These are phyloP conservation scores for Bombus confusus DNA, from an alignment of 1,140 invertebrate species.

Conservation along the genomic window DNA sequence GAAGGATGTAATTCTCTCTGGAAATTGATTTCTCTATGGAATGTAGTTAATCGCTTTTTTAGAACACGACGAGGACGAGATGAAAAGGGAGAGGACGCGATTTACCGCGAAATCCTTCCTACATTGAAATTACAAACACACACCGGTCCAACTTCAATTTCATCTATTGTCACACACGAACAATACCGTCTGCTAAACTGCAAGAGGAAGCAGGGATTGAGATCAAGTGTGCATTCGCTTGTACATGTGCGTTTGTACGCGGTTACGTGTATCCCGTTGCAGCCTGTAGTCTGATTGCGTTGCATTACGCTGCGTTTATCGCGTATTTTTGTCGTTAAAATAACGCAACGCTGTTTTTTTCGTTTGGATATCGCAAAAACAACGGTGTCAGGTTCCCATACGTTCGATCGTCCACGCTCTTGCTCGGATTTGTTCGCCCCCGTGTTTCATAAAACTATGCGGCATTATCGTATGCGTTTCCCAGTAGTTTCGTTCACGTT, in stretches of 20 bases:
- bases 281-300: constrained; percentile 20
- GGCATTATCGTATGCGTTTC: neutral
- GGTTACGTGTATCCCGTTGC: constrained; percentile 33
- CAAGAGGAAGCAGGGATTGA: constrained; percentile 47
- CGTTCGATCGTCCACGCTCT: neutral
- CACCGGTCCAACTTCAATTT: constrained; percentile 47
- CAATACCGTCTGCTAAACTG: constrained; percentile 52
- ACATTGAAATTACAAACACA: constrained; percentile 48
- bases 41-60: constrained; percentile 5
- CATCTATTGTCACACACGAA: constrained; percentile 47
- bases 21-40: constrained; percentile 1
- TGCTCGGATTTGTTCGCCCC: too few species aligned
- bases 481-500: neutral
- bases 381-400: neutral
- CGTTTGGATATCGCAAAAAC: neutral
- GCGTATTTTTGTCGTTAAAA: constrained; percentile 5
- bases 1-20: neutral
- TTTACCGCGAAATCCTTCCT: constrained; percentile 26
- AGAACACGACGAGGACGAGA: neutral
- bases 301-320: constrained; percentile 5
- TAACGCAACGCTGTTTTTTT: neutral
- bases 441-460: neutral
- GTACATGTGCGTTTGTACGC: neutral
- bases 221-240: constrained; percentile 24
- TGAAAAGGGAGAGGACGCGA: neutral